These are phyloP conservation scores for Leptodactylus fallax DNA, from an alignment of 2,797 vertebrate genomes.

Conservation along the genomic window DNA sequence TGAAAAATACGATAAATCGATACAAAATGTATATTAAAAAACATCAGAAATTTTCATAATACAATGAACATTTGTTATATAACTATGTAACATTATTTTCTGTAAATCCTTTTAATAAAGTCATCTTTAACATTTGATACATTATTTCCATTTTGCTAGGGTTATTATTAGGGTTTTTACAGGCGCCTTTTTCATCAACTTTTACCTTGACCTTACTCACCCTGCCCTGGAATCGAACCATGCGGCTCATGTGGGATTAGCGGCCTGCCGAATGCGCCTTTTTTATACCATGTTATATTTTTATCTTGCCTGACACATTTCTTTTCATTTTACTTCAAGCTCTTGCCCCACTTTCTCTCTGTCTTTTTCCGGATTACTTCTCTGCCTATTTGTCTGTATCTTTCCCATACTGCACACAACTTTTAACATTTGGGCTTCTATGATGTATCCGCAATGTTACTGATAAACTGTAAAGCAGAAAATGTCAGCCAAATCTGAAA, in stretches of 20 bases:
- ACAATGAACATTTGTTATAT: too few relatives aligned
- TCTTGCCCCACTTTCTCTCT: slow-evolving; percentile 37
- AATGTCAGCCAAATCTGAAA: not conserved
- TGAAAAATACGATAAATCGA: not conserved
- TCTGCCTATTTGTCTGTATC: not conserved
- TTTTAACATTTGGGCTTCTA: not conserved
- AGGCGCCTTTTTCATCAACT: not conserved
- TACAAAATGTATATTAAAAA: too few relatives aligned
- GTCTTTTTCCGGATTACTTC: not conserved
- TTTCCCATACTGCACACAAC: not conserved
- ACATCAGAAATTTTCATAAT: too few relatives aligned
- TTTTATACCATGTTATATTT: slow-evolving; percentile 32
- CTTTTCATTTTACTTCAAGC: not conserved
- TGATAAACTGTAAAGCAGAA: not conserved
- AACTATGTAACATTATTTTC: too few relatives aligned
- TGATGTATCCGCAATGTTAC: not conserved
- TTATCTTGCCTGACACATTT: slow-evolving; percentile 29
- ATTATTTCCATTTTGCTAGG: not conserved
- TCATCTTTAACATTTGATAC: not conserved
- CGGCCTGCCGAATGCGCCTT: not conserved
- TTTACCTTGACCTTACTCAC: not conserved
- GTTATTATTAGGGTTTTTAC: not conserved
- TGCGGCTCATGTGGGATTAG: not conserved
- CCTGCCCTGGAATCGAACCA: not conserved
- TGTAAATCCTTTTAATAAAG: not conserved